Evolutionary conservation across 2,113 vertebrate genomes (phyloP), one percentile per base, ranked within the genome.

Genomic region (Scatophagus argus): DNA sequence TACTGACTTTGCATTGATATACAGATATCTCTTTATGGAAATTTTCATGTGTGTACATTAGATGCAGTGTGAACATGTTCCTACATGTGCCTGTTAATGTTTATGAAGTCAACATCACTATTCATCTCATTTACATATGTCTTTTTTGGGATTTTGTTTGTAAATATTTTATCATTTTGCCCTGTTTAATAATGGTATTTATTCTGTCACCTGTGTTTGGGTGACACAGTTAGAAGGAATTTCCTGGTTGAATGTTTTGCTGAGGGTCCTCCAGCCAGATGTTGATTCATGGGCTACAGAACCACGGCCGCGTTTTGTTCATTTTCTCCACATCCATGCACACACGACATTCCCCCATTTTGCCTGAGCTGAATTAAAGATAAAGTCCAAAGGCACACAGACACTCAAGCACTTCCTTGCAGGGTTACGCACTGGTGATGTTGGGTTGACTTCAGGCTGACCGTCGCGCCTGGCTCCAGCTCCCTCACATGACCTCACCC

Each of bases 401-500:
- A 71, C 64, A 58, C 41, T 44, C 44, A 63, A 54, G n/a, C 62
- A 14, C 39, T 4, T 73, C 75, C 58, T 69, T 44, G 52, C 41
- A 62, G 67, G 58, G 66, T 60, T 63, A 61, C 61, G 39, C 72
- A 10, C 12, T 73, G 27, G n/a, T 72, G 46, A 79, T 34, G 11
- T 55, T 78, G 62, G 68, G 79, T 77, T 69, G 73, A 85, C 73
- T 73, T 87, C 49, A 79, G 76, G 68, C 85, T 76, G 65, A 73
- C 70, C 9, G 17, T 72, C 58, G 89, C 85, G 81, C 92, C 91
- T 88, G 91, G 86, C 90, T 92, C 91, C 74, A 87, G 71, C 83
- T 89, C 82, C 79, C 87, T 85, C 90, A 91, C 75, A 93, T 94
- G 91, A 94, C 92, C 85, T 94, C 92, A 93, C 87, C 69, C 75